Evolutionary conservation across 2,797 vertebrate genomes (phyloP).

Genomic region (Macropus fuliginosus): DNA sequence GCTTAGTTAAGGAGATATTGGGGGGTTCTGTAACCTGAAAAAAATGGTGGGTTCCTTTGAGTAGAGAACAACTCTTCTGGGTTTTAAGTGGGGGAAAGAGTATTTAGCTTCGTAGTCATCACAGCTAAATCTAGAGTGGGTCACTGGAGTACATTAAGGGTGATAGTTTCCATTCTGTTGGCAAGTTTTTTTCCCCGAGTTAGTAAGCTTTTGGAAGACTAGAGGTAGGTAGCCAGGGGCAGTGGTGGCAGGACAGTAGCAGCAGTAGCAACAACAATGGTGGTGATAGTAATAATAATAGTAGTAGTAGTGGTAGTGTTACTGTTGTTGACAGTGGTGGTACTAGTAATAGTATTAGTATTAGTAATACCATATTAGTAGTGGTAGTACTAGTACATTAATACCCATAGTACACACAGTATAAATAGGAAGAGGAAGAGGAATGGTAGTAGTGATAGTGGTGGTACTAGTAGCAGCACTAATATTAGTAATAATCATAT

Average conservation of each 20-base stretch:
- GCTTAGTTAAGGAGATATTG: not conserved
- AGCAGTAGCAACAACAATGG: not conserved
- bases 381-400: not conserved
- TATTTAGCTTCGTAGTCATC: not conserved
- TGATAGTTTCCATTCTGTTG: not conserved
- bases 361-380: not conserved
- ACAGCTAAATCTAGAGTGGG: not conserved
- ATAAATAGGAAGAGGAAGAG: no score
- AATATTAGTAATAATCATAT: not conserved
- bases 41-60: not conserved
- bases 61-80: not conserved
- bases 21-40: not conserved
- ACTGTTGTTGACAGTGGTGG: no score
- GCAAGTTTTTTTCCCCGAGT: not conserved
- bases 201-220: not conserved
- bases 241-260: not conserved
- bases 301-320: not conserved
- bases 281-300: not conserved
- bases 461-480: no score
- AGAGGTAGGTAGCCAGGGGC: not conserved
- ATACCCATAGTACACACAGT: no score
- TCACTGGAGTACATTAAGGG: not conserved
- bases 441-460: not conserved
- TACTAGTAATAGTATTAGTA: no score
- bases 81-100: not conserved